Evolutionary conservation across 2,797 vertebrate genomes (phyloP).

Genomic region (Saxicola maurus): DNA sequence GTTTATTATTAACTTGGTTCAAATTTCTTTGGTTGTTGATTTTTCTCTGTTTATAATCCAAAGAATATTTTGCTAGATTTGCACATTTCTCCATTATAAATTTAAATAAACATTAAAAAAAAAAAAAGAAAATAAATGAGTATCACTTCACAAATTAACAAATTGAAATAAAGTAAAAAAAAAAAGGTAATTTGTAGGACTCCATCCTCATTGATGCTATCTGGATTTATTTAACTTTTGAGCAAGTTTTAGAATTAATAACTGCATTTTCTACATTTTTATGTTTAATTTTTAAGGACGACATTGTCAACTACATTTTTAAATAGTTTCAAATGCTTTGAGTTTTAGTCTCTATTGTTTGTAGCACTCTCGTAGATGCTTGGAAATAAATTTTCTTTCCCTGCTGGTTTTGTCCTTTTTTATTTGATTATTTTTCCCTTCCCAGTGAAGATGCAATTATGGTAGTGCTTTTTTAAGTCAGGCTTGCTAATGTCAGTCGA

Average conservation of each 20-base stretch:
- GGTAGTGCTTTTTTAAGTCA: not conserved
- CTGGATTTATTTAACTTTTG: conserved; percentile 37
- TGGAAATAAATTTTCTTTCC: conserved; percentile 77
- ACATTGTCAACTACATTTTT: conserved; percentile 65
- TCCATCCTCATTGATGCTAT: conserved; percentile 27
- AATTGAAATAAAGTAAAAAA: conserved; percentile 25
- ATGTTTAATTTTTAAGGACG: conserved; percentile 52
- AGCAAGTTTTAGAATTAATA: conserved; percentile 55
- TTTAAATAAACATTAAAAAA: conserved; percentile 45
- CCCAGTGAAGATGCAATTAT: not conserved
- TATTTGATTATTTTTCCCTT: conserved; percentile 35
- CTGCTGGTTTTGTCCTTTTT: conserved; percentile 70
- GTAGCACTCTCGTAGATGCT: conserved; percentile 68
- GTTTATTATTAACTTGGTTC: conserved; percentile 54
- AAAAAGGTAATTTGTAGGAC: conserved; percentile 2
- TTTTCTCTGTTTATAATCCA: conserved; percentile 74
- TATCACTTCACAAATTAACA: conserved; percentile 51
- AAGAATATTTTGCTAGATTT: conserved; percentile 79
- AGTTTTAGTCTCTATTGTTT: conserved; percentile 70
- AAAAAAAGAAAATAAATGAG: not conserved
- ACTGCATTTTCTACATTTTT: conserved; percentile 63
- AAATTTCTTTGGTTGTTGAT: conserved; percentile 51
- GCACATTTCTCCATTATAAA: conserved; percentile 69
- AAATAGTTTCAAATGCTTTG: conserved; percentile 64
- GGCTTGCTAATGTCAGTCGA: not conserved